phyloP scores from a whole-genome alignment of 2,888 invertebrate species.

The Eurytoma adleriae region DNA sequence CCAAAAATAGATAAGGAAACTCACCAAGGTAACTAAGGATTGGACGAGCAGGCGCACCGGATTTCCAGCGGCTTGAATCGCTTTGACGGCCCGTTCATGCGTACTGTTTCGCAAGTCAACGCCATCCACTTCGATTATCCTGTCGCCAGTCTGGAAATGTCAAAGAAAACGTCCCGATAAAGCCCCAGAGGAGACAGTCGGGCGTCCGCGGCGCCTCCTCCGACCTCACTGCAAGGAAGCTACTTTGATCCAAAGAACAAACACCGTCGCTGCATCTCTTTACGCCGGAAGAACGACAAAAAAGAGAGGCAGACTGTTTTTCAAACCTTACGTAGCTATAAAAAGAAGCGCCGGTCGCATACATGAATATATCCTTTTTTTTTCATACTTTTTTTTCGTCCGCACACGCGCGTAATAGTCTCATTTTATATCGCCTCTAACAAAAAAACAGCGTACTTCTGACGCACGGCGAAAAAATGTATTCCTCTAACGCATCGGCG shows the following conservation, averaged over 20 bases:
- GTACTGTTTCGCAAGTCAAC: conserved; percentile 92
- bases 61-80: conserved; percentile 93
- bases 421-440: no score
- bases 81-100: conserved; percentile 95
- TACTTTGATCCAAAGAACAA: neutral
- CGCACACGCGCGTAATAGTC: no score
- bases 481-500: conserved; percentile 35
- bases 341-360: neutral
- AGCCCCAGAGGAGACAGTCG: neutral
- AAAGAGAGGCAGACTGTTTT: neutral
- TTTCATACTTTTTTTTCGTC: no score
- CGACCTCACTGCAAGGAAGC: neutral
- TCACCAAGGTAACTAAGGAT: conserved; percentile 86
- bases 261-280: neutral
- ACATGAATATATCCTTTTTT: neutral
- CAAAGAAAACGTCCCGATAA: conserved; percentile 54
- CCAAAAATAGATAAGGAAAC: conserved; percentile 62
- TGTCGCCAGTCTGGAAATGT: conserved; percentile 86
- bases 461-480: conserved; percentile 16
- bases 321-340: neutral
- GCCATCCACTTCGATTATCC: conserved; percentile 94
- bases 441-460: neutral
- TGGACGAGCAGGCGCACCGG: conserved; percentile 95
- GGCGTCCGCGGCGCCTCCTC: neutral
- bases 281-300: neutral